Evolutionary conservation across 1,140 invertebrate genomes (phyloP), one percentile per base, ranked within the genome.

Genomic region (Drosophila kepulauana): DNA sequence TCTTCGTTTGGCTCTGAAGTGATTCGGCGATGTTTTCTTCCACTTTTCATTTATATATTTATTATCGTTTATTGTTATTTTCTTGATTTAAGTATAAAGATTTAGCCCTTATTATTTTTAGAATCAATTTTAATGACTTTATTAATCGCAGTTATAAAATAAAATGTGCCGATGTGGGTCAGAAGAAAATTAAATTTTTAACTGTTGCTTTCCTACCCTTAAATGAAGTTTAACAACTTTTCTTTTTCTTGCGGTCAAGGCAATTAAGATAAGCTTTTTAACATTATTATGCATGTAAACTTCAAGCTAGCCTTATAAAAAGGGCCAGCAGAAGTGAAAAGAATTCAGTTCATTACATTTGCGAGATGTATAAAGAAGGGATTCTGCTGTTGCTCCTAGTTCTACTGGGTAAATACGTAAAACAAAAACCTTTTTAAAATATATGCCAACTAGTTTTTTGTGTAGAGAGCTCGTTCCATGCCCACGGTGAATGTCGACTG

Each of bases 1-100:
- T 78, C 65, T 79, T 73, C 16, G 7, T 38, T 65, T 2, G 6
- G 0, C 35, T 65, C 52, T 33, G 41, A 57, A 65, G 25, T 15
- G 54, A 68, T 64, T 64, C 68, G 73, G 30, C 20, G 30, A 33
- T 6, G 30, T 33, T 33, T 10, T 10, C 35, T 38, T 38, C 0
- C 8, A 38, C 0, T 38, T 10, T 0, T 20, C 20, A 20, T 20
- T 20, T 20, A 3, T 3, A 20, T 20, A 20, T 20, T 38, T 8
- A 38, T 38, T 7, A 2, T 38, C 35, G 35, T 33, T 33, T 33
- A 33, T 33, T 33, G 5, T 33, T 33, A 7, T 33, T 25, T 25
- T 25, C 20, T 25, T 25, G 20, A 25, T 25, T 25, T 25, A 25
- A 25, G 3, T 25, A 25, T 25, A 25, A 25, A 25, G 20, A 25